Evolutionary conservation across 2,888 invertebrate species (phyloP).

Genomic region (Phania funesta): DNA sequence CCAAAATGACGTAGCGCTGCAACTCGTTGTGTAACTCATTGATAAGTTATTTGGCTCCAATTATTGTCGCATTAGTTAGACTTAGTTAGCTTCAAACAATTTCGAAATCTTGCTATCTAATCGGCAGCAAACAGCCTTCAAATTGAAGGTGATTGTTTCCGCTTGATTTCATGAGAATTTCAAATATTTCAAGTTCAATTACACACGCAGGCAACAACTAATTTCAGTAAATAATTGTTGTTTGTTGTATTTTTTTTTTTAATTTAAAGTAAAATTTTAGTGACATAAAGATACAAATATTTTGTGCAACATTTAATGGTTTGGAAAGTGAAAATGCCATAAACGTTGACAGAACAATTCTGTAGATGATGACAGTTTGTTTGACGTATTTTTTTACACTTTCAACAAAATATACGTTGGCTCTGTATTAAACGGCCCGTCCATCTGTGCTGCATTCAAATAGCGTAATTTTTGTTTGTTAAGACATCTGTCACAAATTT

Average conservation of each 20-base stretch:
- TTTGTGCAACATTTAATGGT: constrained; percentile 12
- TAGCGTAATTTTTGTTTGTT: constrained; percentile 30
- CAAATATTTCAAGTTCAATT: constrained; percentile 68
- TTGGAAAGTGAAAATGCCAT: constrained; percentile 6
- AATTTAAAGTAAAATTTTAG: neutral
- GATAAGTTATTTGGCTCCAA: constrained; percentile 41
- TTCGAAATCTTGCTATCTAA: constrained; percentile 5
- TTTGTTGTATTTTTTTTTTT: neutral
- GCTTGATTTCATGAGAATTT: constrained; percentile 76
- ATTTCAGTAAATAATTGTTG: neutral
- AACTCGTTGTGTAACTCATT: constrained; percentile 22
- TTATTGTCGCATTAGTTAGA: constrained; percentile 46
- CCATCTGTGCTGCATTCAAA: constrained; percentile 35
- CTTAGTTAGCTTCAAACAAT: constrained; percentile 36
- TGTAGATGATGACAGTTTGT: constrained; percentile 27
- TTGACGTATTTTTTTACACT: constrained; percentile 14
- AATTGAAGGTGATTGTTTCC: constrained; percentile 72
- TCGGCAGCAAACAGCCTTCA: constrained; percentile 35
- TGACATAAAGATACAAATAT: neutral
- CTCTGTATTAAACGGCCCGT: neutral
- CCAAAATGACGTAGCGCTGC: constrained; percentile 6
- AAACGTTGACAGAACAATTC: constrained; percentile 32
- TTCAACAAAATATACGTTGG: neutral
- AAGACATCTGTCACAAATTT: constrained; percentile 61
- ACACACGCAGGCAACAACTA: neutral